phyloP scores from a whole-genome alignment of 2,888 invertebrate species.

The Conistra vaccinii region DNA sequence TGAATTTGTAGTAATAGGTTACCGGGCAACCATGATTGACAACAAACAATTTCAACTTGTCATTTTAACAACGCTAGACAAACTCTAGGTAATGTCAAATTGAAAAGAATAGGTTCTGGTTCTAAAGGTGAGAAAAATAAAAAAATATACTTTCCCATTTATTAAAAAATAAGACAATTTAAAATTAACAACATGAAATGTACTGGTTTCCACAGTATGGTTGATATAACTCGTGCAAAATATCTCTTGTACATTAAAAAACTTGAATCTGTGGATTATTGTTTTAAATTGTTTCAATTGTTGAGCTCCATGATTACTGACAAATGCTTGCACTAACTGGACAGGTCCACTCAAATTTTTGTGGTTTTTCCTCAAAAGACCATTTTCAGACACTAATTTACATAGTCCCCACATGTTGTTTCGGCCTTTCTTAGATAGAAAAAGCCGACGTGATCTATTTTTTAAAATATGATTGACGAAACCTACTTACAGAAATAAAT shows the following conservation, averaged over 20 bases:
- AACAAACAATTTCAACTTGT: slow-evolving; percentile 81
- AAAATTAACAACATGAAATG: slow-evolving; percentile 62
- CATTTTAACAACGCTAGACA: slow-evolving; percentile 88
- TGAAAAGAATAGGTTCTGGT: slow-evolving; percentile 68
- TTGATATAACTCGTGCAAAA: slow-evolving; percentile 26
- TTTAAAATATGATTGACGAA: neutral
- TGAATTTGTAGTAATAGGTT: slow-evolving; percentile 8
- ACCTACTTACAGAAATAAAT: neutral
- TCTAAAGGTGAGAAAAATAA: slow-evolving; percentile 61
- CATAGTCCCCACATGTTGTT: neutral
- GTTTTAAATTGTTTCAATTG: neutral
- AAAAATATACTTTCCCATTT: slow-evolving; percentile 60
- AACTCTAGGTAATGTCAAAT: slow-evolving; percentile 90
- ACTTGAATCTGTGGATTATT: neutral
- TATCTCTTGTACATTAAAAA: neutral
- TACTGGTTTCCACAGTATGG: slow-evolving; percentile 52
- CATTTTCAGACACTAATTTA: too few relatives aligned
- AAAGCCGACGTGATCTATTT: neutral
- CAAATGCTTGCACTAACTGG: neutral
- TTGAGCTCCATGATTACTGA: neutral
- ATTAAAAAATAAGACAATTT: slow-evolving; percentile 61
- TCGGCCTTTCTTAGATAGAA: neutral
- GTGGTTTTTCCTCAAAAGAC: neutral
- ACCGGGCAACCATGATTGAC: slow-evolving; percentile 18
- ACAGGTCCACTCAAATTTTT: neutral